Percentiles rank a stretch among this genome's conserved stretches.
These are phyloP conservation scores for Rotaria socialis DNA, from an alignment of 2,888 invertebrate species.

Conservation along the genomic window DNA sequence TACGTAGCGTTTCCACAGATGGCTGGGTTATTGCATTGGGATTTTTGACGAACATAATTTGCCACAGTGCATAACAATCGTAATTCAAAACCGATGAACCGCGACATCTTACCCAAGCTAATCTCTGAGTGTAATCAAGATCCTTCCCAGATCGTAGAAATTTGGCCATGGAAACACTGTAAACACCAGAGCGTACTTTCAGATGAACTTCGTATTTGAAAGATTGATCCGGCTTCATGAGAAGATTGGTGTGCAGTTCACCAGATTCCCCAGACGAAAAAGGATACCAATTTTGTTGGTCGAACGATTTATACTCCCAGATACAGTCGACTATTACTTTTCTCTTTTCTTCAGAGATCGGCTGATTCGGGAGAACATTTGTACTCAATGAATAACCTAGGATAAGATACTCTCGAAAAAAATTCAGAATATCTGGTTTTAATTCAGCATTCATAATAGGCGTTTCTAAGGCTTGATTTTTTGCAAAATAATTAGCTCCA, in stretches of 20 bases:
- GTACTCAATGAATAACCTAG: not conserved
- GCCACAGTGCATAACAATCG: not conserved
- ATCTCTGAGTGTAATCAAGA: not conserved
- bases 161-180: not conserved
- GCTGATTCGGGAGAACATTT: not conserved
- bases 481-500: not conserved
- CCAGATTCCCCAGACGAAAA: not conserved
- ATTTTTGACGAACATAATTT: not conserved
- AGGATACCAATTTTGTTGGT: not conserved
- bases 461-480: not conserved
- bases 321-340: not conserved
- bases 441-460: not conserved
- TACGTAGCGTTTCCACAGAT: not conserved
- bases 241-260: not conserved
- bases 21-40: not conserved
- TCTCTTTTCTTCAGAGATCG: not conserved
- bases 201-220: constrained; percentile 19
- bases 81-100: constrained; percentile 10
- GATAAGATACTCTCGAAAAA: not conserved
- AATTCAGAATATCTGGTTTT: not conserved
- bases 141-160: constrained; percentile 4
- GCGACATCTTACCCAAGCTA: not conserved
- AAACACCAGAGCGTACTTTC: not conserved
- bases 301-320: constrained; percentile 11
- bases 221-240: not conserved